A percentile compares a stretch with the other conserved stretches of the same genome.
phyloP scores from a whole-genome alignment of 2,888 invertebrate species.

The Lepidocyrtinus sp. region DNA sequence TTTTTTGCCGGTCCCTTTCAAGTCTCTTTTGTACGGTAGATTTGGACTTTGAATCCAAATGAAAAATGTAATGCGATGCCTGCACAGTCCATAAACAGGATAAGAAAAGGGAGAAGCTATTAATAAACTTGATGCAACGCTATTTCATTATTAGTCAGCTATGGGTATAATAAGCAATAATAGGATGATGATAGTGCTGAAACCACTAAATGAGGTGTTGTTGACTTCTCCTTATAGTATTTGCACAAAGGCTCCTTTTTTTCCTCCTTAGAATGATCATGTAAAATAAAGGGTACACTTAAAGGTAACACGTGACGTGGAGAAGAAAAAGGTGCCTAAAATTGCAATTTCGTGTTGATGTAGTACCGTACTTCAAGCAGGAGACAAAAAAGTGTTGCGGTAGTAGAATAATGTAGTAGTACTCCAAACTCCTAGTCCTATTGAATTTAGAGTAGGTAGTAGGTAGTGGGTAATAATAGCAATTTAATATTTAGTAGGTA shows the following conservation, averaged over 20 bases:
- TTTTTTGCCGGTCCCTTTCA: conserved; percentile 3
- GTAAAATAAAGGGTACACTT: conserved; percentile 5
- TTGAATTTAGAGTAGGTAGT: conserved; percentile 14
- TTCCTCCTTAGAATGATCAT: background rate
- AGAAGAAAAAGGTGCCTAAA: conserved; percentile 15
- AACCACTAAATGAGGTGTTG: conserved; percentile 12
- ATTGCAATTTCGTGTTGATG: conserved; percentile 3
- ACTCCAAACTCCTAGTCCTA: background rate
- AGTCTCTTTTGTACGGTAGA: background rate
- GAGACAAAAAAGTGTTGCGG: background rate
- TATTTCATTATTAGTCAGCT: conserved; percentile 5
- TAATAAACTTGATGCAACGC: background rate
- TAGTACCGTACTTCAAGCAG: conserved; percentile 10
- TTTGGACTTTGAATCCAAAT: background rate
- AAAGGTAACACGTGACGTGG: conserved; percentile 8
- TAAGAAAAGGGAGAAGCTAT: conserved; percentile 12
- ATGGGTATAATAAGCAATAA: conserved; percentile 5
- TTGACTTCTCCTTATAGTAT: conserved; percentile 9
- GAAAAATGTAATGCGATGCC: conserved; percentile 9
- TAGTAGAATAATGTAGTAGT: background rate
- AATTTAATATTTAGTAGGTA: conserved; percentile 30
- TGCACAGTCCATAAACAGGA: background rate
- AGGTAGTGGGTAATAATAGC: conserved; percentile 6
- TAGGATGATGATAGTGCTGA: conserved; percentile 14
- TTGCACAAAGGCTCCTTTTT: background rate